A percentile compares a stretch with the other conserved stretches of the same genome.
phyloP scores from a whole-genome alignment of 2,888 invertebrate species.

The Vandiemenella viatica region DNA sequence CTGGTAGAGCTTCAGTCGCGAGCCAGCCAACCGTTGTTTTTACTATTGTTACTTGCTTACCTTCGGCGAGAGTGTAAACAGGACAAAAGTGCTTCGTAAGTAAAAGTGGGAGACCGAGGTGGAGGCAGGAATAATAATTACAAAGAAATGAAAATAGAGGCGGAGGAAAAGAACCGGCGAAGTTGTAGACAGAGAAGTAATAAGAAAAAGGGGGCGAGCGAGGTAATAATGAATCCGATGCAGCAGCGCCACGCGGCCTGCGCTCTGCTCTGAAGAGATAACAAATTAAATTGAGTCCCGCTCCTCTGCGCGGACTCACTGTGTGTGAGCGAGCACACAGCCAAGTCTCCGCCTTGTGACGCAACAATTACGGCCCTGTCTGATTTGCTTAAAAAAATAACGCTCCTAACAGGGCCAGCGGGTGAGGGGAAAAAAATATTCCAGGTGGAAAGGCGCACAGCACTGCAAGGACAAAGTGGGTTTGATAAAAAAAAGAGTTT shows the following conservation, averaged over 20 bases:
- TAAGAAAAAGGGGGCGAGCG: too few species aligned
- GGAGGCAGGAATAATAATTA: not conserved
- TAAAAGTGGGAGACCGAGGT: not conserved
- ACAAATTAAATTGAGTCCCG: not conserved
- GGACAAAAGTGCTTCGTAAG: not conserved
- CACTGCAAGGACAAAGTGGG: too few species aligned
- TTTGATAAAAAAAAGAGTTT: too few species aligned
- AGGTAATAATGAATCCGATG: too few species aligned
- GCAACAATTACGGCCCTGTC: not conserved
- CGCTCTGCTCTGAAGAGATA: not conserved
- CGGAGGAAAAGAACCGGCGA: not conserved
- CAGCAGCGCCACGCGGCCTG: not conserved
- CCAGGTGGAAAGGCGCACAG: too few species aligned
- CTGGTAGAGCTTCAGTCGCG: too few species aligned
- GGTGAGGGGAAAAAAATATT: too few species aligned
- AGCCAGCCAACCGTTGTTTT: too few species aligned
- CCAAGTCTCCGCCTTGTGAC: not conserved
- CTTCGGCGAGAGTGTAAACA: not conserved
- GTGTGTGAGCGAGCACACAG: not conserved
- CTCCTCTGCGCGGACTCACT: not conserved
- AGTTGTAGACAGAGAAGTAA: not conserved
- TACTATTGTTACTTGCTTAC: not conserved
- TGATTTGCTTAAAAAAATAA: not conserved
- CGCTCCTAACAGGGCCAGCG: too few species aligned
- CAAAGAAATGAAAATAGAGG: not conserved